A percentile compares a stretch with the other conserved stretches of the same genome.
Conservation (phyloP, 2,888 invertebrate genomes). For the Terebella lapidaria region DNA sequence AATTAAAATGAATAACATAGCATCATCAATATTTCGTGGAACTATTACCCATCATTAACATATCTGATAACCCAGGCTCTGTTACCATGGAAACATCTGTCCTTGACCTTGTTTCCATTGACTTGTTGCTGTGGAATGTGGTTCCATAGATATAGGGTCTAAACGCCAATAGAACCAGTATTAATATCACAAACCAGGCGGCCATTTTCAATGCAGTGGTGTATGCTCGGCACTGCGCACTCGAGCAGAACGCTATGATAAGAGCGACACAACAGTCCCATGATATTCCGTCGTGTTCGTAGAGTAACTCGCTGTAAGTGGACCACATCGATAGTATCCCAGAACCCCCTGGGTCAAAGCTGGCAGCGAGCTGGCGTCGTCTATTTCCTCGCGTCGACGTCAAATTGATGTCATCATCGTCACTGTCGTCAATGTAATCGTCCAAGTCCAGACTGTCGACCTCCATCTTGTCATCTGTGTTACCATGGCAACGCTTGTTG, state of each 20-base stretch:
- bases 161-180: not conserved
- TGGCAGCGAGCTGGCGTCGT: too few relatives aligned
- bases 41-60: too few relatives aligned
- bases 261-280: not conserved
- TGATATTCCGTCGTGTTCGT: not conserved
- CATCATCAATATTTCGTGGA: too few relatives aligned
- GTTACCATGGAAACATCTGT: too few relatives aligned
- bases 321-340: not conserved
- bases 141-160: not conserved
- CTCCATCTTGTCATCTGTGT: not conserved
- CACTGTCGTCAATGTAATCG: not conserved
- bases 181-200: not conserved
- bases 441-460: not conserved
- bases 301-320: not conserved
- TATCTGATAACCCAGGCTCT: too few relatives aligned
- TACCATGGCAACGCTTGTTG: not conserved
- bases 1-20: too few relatives aligned
- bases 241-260: not conserved
- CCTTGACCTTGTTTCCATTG: too few relatives aligned
- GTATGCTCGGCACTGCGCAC: not conserved
- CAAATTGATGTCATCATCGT: not conserved
- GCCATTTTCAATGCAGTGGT: not conserved
- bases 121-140: too few relatives aligned
- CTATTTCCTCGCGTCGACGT: not conserved
- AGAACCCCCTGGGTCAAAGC: not conserved